Percentiles rank a stretch among this genome's conserved stretches.
These are phyloP conservation scores for Pelobates fuscus DNA, from an alignment of 2,113 vertebrate genomes.

Conservation along the genomic window DNA sequence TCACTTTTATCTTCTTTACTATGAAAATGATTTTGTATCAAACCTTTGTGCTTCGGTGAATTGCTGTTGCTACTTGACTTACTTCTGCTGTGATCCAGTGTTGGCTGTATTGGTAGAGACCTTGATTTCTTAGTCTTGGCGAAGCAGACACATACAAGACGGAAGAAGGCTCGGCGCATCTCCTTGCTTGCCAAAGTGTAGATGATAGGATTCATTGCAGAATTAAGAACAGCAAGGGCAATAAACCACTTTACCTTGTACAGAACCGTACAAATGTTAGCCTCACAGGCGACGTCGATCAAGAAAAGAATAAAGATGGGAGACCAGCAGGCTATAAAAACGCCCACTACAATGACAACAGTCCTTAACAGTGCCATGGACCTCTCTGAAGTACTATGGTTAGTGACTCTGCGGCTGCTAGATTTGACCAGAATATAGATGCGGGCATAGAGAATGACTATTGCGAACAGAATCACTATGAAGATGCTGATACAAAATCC, in stretches of 20 bases:
- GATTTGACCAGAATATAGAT: slow-evolving; percentile 92
- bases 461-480: slow-evolving; percentile 80
- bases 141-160: slow-evolving; percentile 79
- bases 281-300: slow-evolving; percentile 84
- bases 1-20: slow-evolving; percentile 40
- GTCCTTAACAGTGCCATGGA: slow-evolving; percentile 92
- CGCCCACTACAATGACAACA: slow-evolving; percentile 88
- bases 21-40: slow-evolving; percentile 35
- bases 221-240: slow-evolving; percentile 86
- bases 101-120: slow-evolving; percentile 66
- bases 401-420: slow-evolving; percentile 88
- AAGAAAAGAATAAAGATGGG: slow-evolving; percentile 89
- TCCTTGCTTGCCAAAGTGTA: slow-evolving; percentile 95
- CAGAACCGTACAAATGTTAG: slow-evolving; percentile 73
- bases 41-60: slow-evolving; percentile 67
- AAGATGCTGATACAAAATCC: slow-evolving; percentile 90
- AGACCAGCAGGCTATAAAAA: slow-evolving; percentile 94
- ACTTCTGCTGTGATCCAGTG: slow-evolving; percentile 81
- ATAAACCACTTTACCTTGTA: slow-evolving; percentile 88
- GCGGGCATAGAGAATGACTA: slow-evolving; percentile 85
- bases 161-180: slow-evolving; percentile 89
- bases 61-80: slow-evolving; percentile 89
- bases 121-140: slow-evolving; percentile 56
- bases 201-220: slow-evolving; percentile 92
- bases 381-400: slow-evolving; percentile 81